These are phyloP conservation scores for Dreissena polymorpha DNA, from an alignment of 1,140 invertebrate genomes.

Conservation along the genomic window DNA sequence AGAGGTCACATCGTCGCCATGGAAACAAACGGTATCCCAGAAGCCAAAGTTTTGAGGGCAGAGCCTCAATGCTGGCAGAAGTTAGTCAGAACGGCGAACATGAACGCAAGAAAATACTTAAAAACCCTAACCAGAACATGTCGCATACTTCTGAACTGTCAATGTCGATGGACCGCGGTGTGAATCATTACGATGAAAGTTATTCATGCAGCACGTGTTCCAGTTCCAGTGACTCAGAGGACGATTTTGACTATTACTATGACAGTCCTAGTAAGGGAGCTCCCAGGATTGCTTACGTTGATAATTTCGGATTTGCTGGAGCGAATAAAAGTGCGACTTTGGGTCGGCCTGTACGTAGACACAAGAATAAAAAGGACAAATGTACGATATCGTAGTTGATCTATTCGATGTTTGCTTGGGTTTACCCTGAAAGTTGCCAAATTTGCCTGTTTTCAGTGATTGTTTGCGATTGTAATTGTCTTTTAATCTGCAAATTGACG, in stretches of 20 bases:
- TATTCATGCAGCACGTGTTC: constrained; percentile 74
- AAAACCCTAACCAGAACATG: constrained; percentile 38
- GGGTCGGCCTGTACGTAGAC: constrained; percentile 60
- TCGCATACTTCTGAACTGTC: constrained; percentile 34
- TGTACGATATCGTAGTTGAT: constrained; percentile 68
- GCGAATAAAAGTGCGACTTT: constrained; percentile 46
- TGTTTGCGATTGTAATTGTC: too few relatives aligned
- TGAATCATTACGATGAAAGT: constrained; percentile 49
- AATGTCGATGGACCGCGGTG: constrained; percentile 51
- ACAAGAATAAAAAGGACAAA: constrained; percentile 64
- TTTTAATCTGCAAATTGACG: too few relatives aligned
- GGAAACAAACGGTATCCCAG: constrained; percentile 65
- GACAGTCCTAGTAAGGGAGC: constrained; percentile 58
- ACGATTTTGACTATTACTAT: constrained; percentile 71
- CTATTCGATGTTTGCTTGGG: too few relatives aligned
- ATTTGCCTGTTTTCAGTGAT: too few relatives aligned
- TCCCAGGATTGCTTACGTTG: constrained; percentile 74
- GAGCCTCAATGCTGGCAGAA: constrained; percentile 58
- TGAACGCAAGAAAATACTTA: constrained; percentile 44
- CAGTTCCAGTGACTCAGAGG: constrained; percentile 74
- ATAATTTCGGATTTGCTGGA: constrained; percentile 72
- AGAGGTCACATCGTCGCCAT: constrained; percentile 52
- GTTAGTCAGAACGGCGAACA: constrained; percentile 28
- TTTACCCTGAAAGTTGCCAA: too few relatives aligned
- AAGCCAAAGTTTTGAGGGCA: constrained; percentile 75